These are phyloP conservation scores for Hypsibius dujardini DNA, from an alignment of 1,140 invertebrate species.

Conservation along the genomic window DNA sequence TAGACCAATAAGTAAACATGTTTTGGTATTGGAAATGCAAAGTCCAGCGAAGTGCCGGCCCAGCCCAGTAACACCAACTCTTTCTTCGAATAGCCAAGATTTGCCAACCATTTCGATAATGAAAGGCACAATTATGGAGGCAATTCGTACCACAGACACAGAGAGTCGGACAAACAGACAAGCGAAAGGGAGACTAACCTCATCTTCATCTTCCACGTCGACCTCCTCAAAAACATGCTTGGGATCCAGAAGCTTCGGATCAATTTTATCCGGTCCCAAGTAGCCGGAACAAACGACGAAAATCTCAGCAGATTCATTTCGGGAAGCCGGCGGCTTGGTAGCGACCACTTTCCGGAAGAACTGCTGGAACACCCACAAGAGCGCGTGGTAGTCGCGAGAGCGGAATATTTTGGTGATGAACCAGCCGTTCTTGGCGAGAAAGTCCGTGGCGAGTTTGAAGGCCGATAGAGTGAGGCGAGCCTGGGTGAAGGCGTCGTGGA, in stretches of 20 bases:
- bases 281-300: conserved; percentile 94
- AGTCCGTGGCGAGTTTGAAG: conserved; percentile 75
- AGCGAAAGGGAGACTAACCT: conserved; percentile 29
- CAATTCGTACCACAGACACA: background rate
- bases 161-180: background rate
- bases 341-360: conserved; percentile 60
- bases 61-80: background rate
- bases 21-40: background rate
- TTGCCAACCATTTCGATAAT: background rate
- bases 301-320: conserved; percentile 96
- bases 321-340: conserved; percentile 93
- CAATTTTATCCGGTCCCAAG: conserved; percentile 77
- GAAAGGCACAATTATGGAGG: background rate
- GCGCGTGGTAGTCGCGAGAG: conserved; percentile 86
- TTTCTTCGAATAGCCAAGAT: background rate
- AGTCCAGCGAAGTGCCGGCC: background rate
- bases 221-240: conserved; percentile 91
- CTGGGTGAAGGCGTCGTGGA: conserved; percentile 92
- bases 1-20: background rate
- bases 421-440: conserved; percentile 79
- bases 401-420: conserved; percentile 98
- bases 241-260: conserved; percentile 77
- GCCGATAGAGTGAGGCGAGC: conserved; percentile 70
- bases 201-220: conserved; percentile 45
- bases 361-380: conserved; percentile 90